Conservation (phyloP, 1,140 invertebrate genomes). For the Formica selysi region DNA sequence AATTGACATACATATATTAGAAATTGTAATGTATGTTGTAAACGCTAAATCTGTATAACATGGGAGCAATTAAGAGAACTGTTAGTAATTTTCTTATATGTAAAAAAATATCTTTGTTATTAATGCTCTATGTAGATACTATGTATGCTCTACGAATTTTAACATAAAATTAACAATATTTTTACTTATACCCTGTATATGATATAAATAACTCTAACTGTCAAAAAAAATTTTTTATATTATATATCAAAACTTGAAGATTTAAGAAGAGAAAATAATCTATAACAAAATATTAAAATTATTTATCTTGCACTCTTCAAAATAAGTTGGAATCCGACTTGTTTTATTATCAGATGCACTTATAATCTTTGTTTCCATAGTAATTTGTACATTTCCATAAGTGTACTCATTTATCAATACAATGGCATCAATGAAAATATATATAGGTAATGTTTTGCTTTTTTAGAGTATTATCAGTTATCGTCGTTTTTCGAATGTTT, state of each 20-base stretch:
- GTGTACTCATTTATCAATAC: background rate
- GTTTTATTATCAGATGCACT: background rate
- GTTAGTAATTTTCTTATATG: background rate
- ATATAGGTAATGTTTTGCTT: background rate
- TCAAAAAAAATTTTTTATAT: background rate
- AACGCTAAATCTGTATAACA: background rate
- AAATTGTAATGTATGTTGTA: background rate
- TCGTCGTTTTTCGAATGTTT: background rate
- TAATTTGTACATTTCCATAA: background rate
- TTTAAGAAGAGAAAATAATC: background rate
- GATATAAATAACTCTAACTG: background rate
- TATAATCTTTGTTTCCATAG: background rate
- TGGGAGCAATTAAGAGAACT: background rate
- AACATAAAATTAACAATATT: background rate
- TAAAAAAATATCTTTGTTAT: background rate
- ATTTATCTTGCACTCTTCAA: background rate
- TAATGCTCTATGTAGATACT: background rate
- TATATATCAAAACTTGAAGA: background rate
- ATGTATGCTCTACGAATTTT: background rate
- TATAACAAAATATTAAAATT: slow-evolving; percentile 1
- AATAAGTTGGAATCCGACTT: background rate
- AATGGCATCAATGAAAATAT: background rate
- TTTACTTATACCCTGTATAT: background rate
- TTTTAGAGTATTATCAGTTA: background rate
- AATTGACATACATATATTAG: background rate